Evolutionary conservation across 2,113 vertebrate genomes (phyloP).

Genomic region (Hippolais icterina): DNA sequence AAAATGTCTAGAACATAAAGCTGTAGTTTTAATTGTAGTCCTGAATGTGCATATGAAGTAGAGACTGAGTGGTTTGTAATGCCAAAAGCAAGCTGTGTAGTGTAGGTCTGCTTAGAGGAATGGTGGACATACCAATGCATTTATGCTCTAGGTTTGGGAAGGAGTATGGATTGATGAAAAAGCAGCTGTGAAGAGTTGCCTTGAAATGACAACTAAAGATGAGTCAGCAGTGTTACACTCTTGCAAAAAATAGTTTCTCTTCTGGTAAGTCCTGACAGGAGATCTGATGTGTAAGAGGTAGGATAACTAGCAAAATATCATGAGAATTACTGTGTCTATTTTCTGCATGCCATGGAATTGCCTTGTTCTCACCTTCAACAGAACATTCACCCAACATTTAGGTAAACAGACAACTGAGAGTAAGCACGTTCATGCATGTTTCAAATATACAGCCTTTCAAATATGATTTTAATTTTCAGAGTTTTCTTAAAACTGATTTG

Average conservation of each 20-base stretch:
- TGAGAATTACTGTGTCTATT: background rate
- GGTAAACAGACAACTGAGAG: background rate
- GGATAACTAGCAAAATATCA: background rate
- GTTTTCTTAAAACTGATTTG: background rate
- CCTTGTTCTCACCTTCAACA: background rate
- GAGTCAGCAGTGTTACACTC: background rate
- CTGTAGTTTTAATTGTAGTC: background rate
- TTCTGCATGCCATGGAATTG: background rate
- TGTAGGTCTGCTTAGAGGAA: background rate
- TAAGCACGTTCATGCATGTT: background rate
- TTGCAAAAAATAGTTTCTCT: background rate
- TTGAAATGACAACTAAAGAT: background rate
- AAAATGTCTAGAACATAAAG: background rate
- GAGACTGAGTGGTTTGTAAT: background rate
- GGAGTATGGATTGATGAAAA: background rate
- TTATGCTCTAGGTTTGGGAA: background rate
- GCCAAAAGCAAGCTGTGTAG: background rate
- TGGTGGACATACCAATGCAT: fast-evolving
- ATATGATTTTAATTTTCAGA: background rate
- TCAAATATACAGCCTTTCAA: background rate
- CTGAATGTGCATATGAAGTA: background rate
- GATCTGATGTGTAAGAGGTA: background rate
- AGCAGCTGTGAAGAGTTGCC: background rate
- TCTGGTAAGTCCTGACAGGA: background rate
- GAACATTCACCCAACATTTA: background rate